A percentile compares a stretch with the other conserved stretches of the same genome.
phyloP scores from a whole-genome alignment of 1,140 invertebrate species.

The Drosophila repleta region DNA sequence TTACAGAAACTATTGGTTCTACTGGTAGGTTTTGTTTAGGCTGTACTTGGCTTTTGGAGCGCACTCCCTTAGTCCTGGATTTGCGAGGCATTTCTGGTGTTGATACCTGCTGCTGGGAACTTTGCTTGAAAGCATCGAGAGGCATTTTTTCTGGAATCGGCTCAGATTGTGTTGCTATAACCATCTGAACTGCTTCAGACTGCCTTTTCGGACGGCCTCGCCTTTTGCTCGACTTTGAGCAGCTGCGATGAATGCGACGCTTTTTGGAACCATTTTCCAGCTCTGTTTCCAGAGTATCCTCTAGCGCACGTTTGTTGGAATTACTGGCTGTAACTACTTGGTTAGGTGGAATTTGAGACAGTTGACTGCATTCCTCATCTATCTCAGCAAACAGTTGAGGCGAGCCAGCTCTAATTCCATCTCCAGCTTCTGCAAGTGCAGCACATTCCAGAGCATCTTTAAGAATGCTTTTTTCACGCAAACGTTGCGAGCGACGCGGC shows the following conservation, averaged over 20 bases:
- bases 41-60: not conserved
- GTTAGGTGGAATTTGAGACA: slow-evolving; percentile 17
- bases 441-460: not conserved
- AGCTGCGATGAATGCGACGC: not conserved
- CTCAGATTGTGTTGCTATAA: not conserved
- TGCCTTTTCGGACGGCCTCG: not conserved
- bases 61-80: not conserved
- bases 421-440: not conserved
- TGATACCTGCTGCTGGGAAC: not conserved
- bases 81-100: not conserved
- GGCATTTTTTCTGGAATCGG: too few relatives aligned
- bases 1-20: not conserved
- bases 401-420: slow-evolving; percentile 16
- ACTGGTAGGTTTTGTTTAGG: not conserved
- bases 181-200: not conserved
- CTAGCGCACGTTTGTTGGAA: not conserved
- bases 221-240: not conserved
- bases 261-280: not conserved
- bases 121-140: too few relatives aligned
- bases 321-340: not conserved
- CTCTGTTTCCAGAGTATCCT: too few relatives aligned
- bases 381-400: slow-evolving; percentile 51
- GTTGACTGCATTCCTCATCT: slow-evolving; percentile 42
- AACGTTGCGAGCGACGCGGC: slow-evolving; percentile 45
- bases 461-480: slow-evolving; percentile 35